Evolutionary conservation across 1,140 invertebrate genomes (phyloP).

Genomic region (Drosophila seguyi): DNA sequence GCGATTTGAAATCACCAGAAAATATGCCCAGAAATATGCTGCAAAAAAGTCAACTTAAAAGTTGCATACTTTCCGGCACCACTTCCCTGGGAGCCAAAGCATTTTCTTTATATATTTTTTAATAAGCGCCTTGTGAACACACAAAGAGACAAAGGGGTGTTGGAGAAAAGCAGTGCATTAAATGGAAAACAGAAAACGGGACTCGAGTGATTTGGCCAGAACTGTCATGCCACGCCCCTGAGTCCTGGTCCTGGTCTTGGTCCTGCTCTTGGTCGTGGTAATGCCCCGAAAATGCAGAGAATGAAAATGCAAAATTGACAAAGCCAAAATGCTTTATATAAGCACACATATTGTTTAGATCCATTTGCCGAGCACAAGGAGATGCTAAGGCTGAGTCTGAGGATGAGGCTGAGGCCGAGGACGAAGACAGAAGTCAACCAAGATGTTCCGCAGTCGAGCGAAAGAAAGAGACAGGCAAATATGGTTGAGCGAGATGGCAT

Average conservation of each 20-base stretch:
- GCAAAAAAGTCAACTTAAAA: neutral
- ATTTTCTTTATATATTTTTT: conserved; percentile 18
- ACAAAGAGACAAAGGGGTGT: conserved; percentile 5
- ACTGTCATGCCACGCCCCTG: conserved; percentile 9
- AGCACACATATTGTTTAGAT: conserved; percentile 54
- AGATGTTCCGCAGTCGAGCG: conserved; percentile 21
- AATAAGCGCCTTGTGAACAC: conserved; percentile 15
- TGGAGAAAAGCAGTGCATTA: conserved; percentile 9
- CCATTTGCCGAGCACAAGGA: conserved; percentile 33
- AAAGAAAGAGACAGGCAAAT: conserved; percentile 12
- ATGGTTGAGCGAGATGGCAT: conserved; percentile 43
- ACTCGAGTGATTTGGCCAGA: conserved; percentile 39
- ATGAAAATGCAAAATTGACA: conserved; percentile 77
- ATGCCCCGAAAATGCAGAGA: conserved; percentile 17
- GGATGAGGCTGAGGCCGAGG: neutral
- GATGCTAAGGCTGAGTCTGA: neutral
- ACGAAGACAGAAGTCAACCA: conserved; percentile 35
- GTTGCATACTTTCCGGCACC: neutral
- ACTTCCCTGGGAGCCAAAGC: neutral
- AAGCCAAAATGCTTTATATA: conserved; percentile 75
- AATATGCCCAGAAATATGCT: neutral
- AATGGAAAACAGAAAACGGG: conserved; percentile 12
- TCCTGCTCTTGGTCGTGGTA: neutral
- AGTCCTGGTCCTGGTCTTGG: neutral
- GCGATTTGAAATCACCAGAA: neutral